Percentiles rank a stretch among this genome's conserved stretches.
Evolutionary conservation across 2,888 invertebrate species (phyloP).

Genomic region (Diabrotica balteata): DNA sequence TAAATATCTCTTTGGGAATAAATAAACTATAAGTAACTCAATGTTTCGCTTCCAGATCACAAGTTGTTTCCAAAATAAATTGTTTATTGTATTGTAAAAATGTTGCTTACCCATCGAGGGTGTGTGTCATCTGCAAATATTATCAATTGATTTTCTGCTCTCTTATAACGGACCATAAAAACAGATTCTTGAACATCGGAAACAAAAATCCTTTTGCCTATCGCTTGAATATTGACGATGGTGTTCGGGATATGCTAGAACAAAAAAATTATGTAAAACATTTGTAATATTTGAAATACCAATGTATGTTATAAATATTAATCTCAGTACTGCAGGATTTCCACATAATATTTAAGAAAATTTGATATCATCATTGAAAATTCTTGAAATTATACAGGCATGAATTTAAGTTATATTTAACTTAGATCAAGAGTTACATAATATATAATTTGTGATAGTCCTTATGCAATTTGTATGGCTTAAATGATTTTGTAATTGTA

Average conservation of each 20-base stretch:
- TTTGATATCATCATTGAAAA: constrained; percentile 46
- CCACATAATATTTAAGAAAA: constrained; percentile 44
- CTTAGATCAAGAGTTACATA: no score
- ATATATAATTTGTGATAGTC: no score
- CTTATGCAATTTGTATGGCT: no score
- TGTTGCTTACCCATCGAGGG: constrained; percentile 78
- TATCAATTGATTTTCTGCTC: constrained; percentile 95
- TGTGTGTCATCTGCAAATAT: constrained; percentile 99
- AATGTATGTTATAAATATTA: constrained; percentile 2
- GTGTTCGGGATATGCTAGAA: constrained; percentile 91
- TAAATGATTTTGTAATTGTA: no score
- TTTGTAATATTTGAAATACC: background rate
- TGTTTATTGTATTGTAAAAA: no score
- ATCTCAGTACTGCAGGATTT: constrained; percentile 56
- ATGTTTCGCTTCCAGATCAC: no score
- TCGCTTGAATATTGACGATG: constrained; percentile 90
- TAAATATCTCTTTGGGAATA: no score
- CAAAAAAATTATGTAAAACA: constrained; percentile 27
- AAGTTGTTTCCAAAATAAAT: no score
- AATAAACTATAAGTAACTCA: no score
- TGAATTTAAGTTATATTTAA: no score
- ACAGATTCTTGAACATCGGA: constrained; percentile 97
- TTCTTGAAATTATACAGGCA: no score
- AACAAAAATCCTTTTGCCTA: constrained; percentile 93
- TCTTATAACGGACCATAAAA: constrained; percentile 93